Evolutionary conservation across 2,113 vertebrate species (phyloP).

Genomic region (Ornithorhynchus anatinus): DNA sequence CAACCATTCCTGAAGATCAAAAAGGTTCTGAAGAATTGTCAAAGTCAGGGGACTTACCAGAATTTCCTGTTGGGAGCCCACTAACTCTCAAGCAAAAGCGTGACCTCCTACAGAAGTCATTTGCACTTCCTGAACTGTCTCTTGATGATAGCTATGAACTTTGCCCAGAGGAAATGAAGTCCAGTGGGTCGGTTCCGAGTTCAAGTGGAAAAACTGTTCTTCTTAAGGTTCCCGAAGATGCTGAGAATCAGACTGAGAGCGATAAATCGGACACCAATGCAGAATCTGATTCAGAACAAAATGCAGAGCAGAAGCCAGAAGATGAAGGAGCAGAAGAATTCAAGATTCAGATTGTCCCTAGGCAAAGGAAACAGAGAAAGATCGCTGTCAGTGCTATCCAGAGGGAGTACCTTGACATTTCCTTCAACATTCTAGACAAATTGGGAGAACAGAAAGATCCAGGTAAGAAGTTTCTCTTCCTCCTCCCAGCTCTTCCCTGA

Average conservation of each 20-base stretch:
- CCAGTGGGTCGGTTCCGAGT: constrained; percentile 56
- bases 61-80: constrained; percentile 74
- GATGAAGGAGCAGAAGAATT: constrained; percentile 86
- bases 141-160: constrained; percentile 77
- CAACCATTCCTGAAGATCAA: constrained; percentile 54
- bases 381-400: constrained; percentile 98
- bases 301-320: constrained; percentile 79
- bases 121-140: constrained; percentile 84
- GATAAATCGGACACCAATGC: constrained; percentile 70
- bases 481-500: not conserved
- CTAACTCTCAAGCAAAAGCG: constrained; percentile 94
- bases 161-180: constrained; percentile 64
- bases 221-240: constrained; percentile 86
- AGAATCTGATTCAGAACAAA: constrained; percentile 83
- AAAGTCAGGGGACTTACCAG: constrained; percentile 57
- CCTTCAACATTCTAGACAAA: constrained; percentile 94
- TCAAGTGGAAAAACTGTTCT: constrained; percentile 80
- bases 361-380: constrained; percentile 95
- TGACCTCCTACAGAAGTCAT: constrained; percentile 88
- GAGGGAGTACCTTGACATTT: constrained; percentile 97
- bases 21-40: constrained; percentile 47
- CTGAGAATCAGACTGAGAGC: constrained; percentile 72
- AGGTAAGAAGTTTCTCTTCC: constrained; percentile 77
- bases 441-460: constrained; percentile 84
- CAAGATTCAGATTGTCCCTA: constrained; percentile 96